Conservation (phyloP, 2,888 invertebrate genomes). For the Euproctis similis region DNA sequence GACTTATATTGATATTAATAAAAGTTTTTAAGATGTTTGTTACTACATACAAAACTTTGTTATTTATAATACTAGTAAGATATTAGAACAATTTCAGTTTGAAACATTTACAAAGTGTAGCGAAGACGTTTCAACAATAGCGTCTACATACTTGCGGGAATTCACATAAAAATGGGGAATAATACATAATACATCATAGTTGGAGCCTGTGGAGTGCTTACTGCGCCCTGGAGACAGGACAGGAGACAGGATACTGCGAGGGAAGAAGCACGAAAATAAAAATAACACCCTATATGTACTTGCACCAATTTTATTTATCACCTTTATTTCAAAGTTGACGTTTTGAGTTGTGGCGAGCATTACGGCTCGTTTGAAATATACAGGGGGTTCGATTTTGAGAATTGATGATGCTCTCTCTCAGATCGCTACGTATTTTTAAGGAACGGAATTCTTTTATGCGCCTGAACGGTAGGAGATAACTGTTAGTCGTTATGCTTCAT, state of each 20-base stretch:
- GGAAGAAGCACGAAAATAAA: no score
- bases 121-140: not conserved
- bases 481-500: no score
- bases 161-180: slow-evolving; percentile 27
- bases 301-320: slow-evolving; percentile 17
- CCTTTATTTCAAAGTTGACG: slow-evolving; percentile 16
- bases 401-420: slow-evolving; percentile 3
- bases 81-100: no score
- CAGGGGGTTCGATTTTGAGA: not conserved
- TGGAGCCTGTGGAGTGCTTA: slow-evolving; percentile 19
- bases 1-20: no score
- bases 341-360: slow-evolving; percentile 19
- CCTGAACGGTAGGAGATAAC: no score
- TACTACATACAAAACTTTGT: no score
- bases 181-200: slow-evolving; percentile 26
- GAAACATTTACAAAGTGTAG: no score
- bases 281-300: slow-evolving; percentile 26
- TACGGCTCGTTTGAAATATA: slow-evolving; percentile 2
- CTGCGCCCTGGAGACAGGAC: slow-evolving; percentile 26
- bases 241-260: no score
- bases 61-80: no score
- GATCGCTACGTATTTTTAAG: no score
- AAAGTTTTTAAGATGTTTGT: no score
- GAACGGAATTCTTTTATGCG: no score
- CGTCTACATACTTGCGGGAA: slow-evolving; percentile 18